Percentiles rank a stretch among this genome's conserved stretches.
phyloP scores from a whole-genome alignment of 1,140 invertebrate genomes.

The Plectrocnemia conspersa region DNA sequence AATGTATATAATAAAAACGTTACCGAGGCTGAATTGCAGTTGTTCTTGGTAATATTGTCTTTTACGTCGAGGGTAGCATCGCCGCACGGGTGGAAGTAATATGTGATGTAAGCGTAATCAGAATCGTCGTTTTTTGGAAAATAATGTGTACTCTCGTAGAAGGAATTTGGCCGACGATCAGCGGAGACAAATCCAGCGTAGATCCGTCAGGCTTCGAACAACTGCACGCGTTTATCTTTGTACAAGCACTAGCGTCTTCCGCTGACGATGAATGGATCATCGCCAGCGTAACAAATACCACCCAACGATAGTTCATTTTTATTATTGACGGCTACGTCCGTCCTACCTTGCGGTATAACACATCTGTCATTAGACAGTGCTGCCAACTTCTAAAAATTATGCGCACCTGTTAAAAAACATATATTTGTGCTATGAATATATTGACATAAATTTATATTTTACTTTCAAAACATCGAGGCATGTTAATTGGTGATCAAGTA shows the following conservation, averaged over 20 bases:
- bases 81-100: constrained; percentile 11
- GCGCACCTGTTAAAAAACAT: too few relatives aligned
- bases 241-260: neutral
- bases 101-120: neutral
- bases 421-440: too few relatives aligned
- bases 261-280: neutral
- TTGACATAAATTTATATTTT: too few relatives aligned
- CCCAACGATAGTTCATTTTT: too few relatives aligned
- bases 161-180: neutral
- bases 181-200: constrained; percentile 3
- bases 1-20: neutral
- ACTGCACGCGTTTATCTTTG: neutral
- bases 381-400: too few relatives aligned
- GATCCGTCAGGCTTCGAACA: neutral
- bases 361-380: too few relatives aligned
- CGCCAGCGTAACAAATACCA: neutral
- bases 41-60: neutral
- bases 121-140: neutral
- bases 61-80: neutral
- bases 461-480: too few relatives aligned
- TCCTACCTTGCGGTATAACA: too few relatives aligned
- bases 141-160: neutral
- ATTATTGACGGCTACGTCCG: too few relatives aligned
- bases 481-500: too few relatives aligned
- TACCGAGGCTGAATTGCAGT: neutral